Evolutionary conservation across 2,888 invertebrate genomes (phyloP), one percentile per base, ranked within the genome.

Genomic region (Agonopterix arenella): DNA sequence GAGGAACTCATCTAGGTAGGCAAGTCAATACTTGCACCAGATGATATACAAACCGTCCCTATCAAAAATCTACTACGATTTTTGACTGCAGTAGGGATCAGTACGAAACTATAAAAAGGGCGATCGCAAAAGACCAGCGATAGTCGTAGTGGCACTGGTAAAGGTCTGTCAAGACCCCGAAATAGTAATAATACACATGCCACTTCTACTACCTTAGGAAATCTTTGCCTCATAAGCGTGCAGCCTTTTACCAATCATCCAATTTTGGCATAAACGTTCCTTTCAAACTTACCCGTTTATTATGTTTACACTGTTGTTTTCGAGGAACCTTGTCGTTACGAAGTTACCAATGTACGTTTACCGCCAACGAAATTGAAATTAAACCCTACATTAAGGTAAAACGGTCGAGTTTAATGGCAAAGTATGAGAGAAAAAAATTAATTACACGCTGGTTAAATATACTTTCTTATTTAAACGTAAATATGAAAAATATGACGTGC

Each of bases 181-280:
- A 28, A 28, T 28, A 28, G 28, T 28, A 28, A 7, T 7, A 28
- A 28, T 28, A 28, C 1, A 28, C 5, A 7, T 28, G 28, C 28
- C 28, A 28, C 28, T 28, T 28, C 28, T 28, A 28, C 28, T 28
- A 5, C 28, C 28, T 46, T 16, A 16, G 43, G 47, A 52, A 60
- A 51, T 69, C 70, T 67, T 59, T 60, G 64, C 43, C 52, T 52
- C 52, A 51, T 50, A 50, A 54, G 50, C 58, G 53, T 60, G 55
- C 59, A 60, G 57, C 66, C 64, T 68, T 62, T 65, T 55, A 56
- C 67, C 77, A 80, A 81, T 80, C 80, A 79, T 78, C 73, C 75
- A 80, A 77, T 80, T 81, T 76, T 67, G 65, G 64, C 57, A 63
- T 73, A 73, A 76, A 68, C 65, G 68, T 51, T 63, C 53, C 61